Conservation (phyloP, 2,888 invertebrate species). For the Hirtodrosophila duncani region DNA sequence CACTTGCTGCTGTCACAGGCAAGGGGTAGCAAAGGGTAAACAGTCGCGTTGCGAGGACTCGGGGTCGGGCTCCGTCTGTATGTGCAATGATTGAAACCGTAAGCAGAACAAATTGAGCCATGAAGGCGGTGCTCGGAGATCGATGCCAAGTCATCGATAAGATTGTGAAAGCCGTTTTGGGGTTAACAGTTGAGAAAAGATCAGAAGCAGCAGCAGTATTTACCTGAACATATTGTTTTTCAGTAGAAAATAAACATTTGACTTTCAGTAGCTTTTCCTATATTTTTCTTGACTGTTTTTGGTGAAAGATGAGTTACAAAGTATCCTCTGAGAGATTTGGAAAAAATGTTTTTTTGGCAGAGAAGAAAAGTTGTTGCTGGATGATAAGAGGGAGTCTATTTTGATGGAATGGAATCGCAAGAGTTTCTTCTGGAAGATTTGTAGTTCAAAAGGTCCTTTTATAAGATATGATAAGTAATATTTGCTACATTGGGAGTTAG, state of each 20-base stretch:
- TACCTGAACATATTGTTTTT: constrained; percentile 9
- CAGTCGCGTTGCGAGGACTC: neutral
- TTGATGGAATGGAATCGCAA: no score
- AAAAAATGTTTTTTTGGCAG: no score
- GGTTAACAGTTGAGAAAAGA: constrained; percentile 32
- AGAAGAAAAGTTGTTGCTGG: no score
- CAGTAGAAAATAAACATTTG: constrained; percentile 37
- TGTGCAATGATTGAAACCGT: constrained; percentile 41
- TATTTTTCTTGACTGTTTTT: constrained; percentile 1
- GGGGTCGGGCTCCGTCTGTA: no score
- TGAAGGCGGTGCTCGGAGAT: constrained; percentile 5
- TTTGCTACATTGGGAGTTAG: no score
- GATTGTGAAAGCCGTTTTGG: constrained; percentile 35
- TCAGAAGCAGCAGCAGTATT: neutral
- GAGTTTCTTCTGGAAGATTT: no score
- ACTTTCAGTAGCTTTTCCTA: constrained; percentile 16
- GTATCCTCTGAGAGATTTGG: no score
- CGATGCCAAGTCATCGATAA: constrained; percentile 31
- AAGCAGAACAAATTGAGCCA: constrained; percentile 41
- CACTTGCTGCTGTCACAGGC: constrained; percentile 17
- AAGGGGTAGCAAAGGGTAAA: constrained; percentile 13
- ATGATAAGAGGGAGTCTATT: no score
- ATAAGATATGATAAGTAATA: no score
- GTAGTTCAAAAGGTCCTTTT: no score
- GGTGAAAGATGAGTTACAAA: constrained; percentile 3